phyloP scores from a whole-genome alignment of 1,140 invertebrate genomes.

The Bombus sibiricus region DNA sequence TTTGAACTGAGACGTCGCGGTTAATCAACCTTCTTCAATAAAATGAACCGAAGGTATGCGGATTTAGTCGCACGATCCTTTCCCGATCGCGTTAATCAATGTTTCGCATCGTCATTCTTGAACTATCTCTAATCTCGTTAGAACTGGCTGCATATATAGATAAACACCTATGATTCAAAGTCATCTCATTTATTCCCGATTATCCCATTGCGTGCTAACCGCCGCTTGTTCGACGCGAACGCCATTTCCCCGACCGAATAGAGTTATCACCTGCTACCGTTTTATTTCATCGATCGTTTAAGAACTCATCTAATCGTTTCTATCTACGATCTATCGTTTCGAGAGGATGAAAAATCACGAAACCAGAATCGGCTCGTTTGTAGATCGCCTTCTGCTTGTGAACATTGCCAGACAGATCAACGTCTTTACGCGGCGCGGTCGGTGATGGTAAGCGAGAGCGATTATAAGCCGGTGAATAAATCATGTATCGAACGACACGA shows the following conservation, averaged over 20 bases:
- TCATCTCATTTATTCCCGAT: slow-evolving; percentile 39
- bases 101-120: background rate
- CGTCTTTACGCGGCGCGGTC: background rate
- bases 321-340: background rate
- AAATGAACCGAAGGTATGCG: background rate
- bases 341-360: background rate
- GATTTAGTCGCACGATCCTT: background rate
- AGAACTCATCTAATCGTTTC: slow-evolving; percentile 7
- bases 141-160: slow-evolving; percentile 13
- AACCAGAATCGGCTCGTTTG: slow-evolving; percentile 21
- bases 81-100: background rate
- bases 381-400: background rate
- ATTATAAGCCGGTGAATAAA: background rate
- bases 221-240: background rate
- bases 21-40: slow-evolving; percentile 13
- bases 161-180: slow-evolving; percentile 9
- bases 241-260: background rate
- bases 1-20: background rate
- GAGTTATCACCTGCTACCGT: slow-evolving; percentile 33
- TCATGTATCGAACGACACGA: slow-evolving; percentile 8
- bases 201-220: background rate
- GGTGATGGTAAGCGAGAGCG: background rate
- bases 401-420: background rate
- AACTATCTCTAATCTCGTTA: slow-evolving; percentile 33
- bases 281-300: background rate